These are phyloP conservation scores for Anoplolepis gracilipes DNA, from an alignment of 1,140 invertebrate genomes.

Conservation along the genomic window DNA sequence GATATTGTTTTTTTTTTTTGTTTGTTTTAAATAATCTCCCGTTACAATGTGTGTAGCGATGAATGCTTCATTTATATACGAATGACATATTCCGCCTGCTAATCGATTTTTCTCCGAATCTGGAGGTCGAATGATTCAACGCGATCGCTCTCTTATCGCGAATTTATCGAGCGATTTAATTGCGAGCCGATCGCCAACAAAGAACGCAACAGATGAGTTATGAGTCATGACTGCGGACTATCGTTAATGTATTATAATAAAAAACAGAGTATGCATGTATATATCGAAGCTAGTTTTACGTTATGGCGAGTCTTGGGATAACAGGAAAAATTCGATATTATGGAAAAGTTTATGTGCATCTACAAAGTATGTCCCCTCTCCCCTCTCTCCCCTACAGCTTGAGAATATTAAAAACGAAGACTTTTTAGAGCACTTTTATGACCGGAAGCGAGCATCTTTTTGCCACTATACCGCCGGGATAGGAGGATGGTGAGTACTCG, in stretches of 20 bases:
- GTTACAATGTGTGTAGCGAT: neutral
- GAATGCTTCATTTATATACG: neutral
- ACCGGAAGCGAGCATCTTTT: slow-evolving; percentile 66
- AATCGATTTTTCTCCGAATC: slow-evolving; percentile 28
- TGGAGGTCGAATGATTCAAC: neutral
- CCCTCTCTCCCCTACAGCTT: slow-evolving; percentile 20
- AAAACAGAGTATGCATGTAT: neutral
- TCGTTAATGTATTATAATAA: slow-evolving; percentile 47
- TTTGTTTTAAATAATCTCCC: neutral
- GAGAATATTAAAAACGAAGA: slow-evolving; percentile 79
- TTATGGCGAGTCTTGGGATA: slow-evolving; percentile 42
- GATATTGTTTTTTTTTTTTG: neutral
- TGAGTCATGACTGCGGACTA: slow-evolving; percentile 21
- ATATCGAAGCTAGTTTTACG: slow-evolving; percentile 45
- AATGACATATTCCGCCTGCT: slow-evolving; percentile 34
- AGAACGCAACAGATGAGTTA: slow-evolving; percentile 53
- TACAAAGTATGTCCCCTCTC: slow-evolving; percentile 46
- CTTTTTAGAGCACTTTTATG: slow-evolving; percentile 77
- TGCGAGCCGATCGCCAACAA: slow-evolving; percentile 18
- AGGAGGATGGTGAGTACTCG: neutral
- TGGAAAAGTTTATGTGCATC: slow-evolving; percentile 75
- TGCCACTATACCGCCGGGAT: slow-evolving; percentile 51
- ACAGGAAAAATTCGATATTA: slow-evolving; percentile 78
- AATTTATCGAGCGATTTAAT: slow-evolving; percentile 46
- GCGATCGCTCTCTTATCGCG: slow-evolving; percentile 20